Base-by-base conservation (phyloP, 2,888 invertebrate species). In the Lithosia quadra region DNA sequence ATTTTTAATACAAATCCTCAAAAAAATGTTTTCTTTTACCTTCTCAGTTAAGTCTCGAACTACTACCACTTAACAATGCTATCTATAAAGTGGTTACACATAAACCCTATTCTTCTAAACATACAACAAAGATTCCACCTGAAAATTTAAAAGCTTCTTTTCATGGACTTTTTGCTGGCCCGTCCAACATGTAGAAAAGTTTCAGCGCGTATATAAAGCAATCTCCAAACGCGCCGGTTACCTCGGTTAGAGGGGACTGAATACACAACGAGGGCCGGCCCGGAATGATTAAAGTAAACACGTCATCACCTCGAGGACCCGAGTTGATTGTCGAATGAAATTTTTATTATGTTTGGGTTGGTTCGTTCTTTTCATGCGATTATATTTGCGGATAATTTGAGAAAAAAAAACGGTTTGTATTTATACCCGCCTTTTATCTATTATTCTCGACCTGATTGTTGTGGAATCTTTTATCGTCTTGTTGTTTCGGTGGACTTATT, bases 211-310 rank as follows among this genome's bases (percentile, higher is more conserved):
- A 62, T 64, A 73, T 84, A 76, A 83, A 84, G 73, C 80, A 81
- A 84, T 84, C 79, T 78, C 74, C 74, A 62, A 67, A 58, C 69
- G 21, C 53, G 63, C 67, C 71, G 74, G 73, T 59, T 67, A 70
- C 65, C 67, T 64, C 72, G 60, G 69, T 66, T 79, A 78, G 73
- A 74, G 72, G 64, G 79, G 79, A 80, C 79, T 82, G 82, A 84
- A 86, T 84, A 86, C 74, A 83, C 80, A 84, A 86, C 78, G 79
- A 84, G 80, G 77, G 80, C 74, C 76, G 72, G 67, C 76, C 79
- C 72, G 73, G 79, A 84, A 85, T 85, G 79, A 84, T 85, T 85
- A 82, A 86, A 85, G 84, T 84, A 85, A 87, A 86, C 83, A 85
- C 74, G 76, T 76, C 79, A 79, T 82, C 81, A 74, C 80, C 74